Evolutionary conservation across 2,797 vertebrate genomes (phyloP).

Genomic region (Graptemys geographica): DNA sequence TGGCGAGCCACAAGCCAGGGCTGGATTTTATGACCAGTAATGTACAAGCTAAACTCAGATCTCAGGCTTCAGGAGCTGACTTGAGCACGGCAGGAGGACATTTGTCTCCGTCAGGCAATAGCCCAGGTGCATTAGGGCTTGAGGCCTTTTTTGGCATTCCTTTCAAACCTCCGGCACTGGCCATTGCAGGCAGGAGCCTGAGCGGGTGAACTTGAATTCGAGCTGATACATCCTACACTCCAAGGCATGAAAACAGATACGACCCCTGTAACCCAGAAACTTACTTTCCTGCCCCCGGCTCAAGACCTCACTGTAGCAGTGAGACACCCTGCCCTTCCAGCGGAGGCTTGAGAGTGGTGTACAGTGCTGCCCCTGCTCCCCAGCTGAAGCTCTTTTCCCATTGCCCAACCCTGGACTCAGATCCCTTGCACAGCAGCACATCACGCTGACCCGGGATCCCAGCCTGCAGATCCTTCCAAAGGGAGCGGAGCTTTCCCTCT

Average conservation of each 20-base stretch:
- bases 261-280: not conserved
- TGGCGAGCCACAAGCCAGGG: not conserved
- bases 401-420: not conserved
- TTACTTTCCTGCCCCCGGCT: fast-evolving
- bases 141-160: not conserved
- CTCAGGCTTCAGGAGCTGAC: not conserved
- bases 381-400: not conserved
- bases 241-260: fast-evolving
- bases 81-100: not conserved
- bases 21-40: fast-evolving
- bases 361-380: not conserved
- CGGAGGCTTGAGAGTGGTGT: not conserved
- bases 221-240: not conserved
- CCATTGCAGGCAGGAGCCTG: not conserved
- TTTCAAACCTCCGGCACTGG: not conserved
- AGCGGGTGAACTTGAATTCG: fast-evolving
- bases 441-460: not conserved
- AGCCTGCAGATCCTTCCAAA: not conserved
- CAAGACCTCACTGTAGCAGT: fast-evolving
- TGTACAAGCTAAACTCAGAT: not conserved
- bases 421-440: not conserved
- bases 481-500: not conserved
- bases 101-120: not conserved
- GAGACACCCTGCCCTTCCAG: not conserved
- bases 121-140: not conserved